phyloP scores from a whole-genome alignment of 2,888 invertebrate species.

The Ommatoiulus sabulosus region DNA sequence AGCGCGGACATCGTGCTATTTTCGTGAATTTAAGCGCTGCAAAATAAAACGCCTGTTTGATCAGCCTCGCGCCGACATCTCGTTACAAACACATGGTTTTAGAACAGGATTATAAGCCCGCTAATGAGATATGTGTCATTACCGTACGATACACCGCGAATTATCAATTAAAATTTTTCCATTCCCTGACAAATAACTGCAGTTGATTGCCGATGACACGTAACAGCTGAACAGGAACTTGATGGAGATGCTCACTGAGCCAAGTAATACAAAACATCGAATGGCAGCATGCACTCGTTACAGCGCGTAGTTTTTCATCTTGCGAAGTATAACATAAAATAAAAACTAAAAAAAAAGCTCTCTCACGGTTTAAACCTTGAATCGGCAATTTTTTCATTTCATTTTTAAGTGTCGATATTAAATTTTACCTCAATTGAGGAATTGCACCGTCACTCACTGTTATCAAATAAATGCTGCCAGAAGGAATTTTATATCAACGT shows the following conservation, averaged over 20 bases:
- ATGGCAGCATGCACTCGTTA: not conserved
- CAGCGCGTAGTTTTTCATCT: not conserved
- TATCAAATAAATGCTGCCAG: not conserved
- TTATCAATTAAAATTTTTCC: constrained; percentile 2
- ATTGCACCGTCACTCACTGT: not conserved
- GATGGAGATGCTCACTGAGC: not conserved
- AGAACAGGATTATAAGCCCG: not conserved
- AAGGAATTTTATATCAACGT: constrained; percentile 11
- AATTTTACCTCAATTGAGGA: not conserved
- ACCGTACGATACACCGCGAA: not conserved
- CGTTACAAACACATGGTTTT: not conserved
- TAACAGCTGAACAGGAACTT: not conserved
- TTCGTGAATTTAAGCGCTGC: not conserved
- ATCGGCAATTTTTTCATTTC: not conserved
- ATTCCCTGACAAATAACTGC: not conserved
- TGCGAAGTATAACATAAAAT: not conserved
- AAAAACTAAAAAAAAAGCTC: not conserved
- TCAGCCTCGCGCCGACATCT: not conserved
- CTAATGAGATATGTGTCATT: not conserved
- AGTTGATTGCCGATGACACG: not conserved
- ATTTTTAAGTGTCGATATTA: constrained; percentile 8
- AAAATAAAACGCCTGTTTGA: not conserved
- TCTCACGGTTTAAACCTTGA: not conserved
- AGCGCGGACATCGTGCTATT: not conserved
- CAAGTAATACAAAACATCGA: not conserved